Evolutionary conservation across 2,888 invertebrate species (phyloP).

Genomic region (Lydus trimaculatus): DNA sequence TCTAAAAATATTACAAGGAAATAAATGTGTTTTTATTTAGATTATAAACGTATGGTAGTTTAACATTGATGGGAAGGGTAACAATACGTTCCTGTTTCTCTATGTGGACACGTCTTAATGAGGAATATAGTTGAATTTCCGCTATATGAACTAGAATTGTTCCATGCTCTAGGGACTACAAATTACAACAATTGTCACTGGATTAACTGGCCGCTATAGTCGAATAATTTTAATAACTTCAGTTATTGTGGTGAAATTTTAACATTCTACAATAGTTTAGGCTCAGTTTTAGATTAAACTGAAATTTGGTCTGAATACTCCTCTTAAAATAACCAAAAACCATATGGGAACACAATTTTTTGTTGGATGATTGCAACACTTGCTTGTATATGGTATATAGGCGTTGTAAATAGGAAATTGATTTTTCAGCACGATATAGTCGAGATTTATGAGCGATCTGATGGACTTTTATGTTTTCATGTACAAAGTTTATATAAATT

Average conservation of each 20-base stretch:
- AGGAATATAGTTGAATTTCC: too few relatives aligned
- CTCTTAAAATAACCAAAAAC: not conserved
- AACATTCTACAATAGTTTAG: not conserved
- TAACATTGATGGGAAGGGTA: too few relatives aligned
- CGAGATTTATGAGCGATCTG: constrained; percentile 21
- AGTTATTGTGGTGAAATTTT: too few relatives aligned
- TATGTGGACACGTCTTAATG: too few relatives aligned
- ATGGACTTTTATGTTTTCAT: constrained; percentile 19
- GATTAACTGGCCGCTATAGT: not conserved
- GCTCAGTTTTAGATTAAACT: too few relatives aligned
- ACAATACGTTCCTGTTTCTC: too few relatives aligned
- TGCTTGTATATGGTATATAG: not conserved
- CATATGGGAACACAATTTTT: not conserved
- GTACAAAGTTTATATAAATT: not conserved
- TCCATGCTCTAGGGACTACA: not conserved
- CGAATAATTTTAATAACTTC: not conserved
- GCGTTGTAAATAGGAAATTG: not conserved
- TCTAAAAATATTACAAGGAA: too few relatives aligned
- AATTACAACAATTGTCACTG: not conserved
- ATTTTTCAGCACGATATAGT: not conserved
- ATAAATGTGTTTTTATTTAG: too few relatives aligned
- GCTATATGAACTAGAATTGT: not conserved
- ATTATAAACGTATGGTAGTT: too few relatives aligned
- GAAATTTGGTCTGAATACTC: too few relatives aligned
- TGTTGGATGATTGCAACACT: too few relatives aligned